phyloP scores from a whole-genome alignment of 2,888 invertebrate species.

The Melanophora roralis region DNA sequence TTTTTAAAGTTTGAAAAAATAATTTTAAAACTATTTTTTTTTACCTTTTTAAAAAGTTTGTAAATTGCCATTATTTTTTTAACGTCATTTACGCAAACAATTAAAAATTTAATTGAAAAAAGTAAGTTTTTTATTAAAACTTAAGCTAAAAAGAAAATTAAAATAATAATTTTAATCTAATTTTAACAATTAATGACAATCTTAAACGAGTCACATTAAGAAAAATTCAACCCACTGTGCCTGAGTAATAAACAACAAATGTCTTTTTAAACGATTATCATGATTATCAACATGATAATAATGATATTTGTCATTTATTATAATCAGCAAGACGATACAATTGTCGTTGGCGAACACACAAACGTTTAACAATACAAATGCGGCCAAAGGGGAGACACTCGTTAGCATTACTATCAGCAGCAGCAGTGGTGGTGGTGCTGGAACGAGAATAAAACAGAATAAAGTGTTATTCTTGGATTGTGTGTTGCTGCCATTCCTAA shows the following conservation, averaged over 20 bases:
- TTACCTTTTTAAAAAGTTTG: too few species aligned
- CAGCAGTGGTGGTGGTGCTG: slow-evolving; percentile 15
- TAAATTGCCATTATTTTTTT: too few species aligned
- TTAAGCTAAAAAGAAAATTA: too few species aligned
- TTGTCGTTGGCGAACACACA: slow-evolving; percentile 34
- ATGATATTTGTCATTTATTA: slow-evolving; percentile 50
- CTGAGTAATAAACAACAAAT: slow-evolving; percentile 52
- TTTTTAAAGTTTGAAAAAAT: too few species aligned
- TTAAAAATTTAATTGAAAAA: too few species aligned
- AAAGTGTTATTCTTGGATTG: slow-evolving; percentile 48
- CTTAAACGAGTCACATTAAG: too few species aligned
- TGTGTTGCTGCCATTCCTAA: slow-evolving; percentile 7
- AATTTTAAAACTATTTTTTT: too few species aligned
- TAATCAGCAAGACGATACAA: slow-evolving; percentile 41
- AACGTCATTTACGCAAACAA: too few species aligned
- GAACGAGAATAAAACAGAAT: slow-evolving; percentile 34
- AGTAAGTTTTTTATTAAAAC: too few species aligned
- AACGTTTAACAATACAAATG: slow-evolving; percentile 28
- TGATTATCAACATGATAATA: slow-evolving; percentile 57
- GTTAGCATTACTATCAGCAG: not conserved
- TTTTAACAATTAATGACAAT: too few species aligned
- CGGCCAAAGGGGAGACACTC: slow-evolving; percentile 38
- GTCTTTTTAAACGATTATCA: slow-evolving; percentile 56
- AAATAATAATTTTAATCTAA: too few species aligned
- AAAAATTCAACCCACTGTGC: slow-evolving; percentile 20